Evolutionary conservation across 1,140 invertebrate genomes (phyloP).

Genomic region (Oedothorax gibbosus): DNA sequence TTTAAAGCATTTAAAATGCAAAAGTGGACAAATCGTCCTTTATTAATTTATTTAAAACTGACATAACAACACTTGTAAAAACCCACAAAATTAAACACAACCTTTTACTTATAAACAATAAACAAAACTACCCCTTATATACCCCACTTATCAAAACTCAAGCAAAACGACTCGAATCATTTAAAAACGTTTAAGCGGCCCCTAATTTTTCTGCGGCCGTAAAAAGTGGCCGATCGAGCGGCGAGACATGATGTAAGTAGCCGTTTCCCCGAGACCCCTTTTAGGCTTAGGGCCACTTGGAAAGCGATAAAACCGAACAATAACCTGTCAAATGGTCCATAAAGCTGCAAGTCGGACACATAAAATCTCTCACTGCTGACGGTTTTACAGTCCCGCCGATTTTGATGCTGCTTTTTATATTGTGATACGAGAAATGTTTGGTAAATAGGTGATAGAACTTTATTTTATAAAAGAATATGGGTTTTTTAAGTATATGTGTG

Average conservation of each 20-base stretch:
- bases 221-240: slow-evolving; percentile 26
- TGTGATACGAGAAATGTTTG: too few species aligned
- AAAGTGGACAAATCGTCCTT: too few species aligned
- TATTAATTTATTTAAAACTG: too few species aligned
- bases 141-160: background rate
- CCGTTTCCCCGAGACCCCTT: slow-evolving; percentile 5
- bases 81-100: too few species aligned
- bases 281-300: slow-evolving; percentile 50
- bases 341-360: slow-evolving; percentile 44
- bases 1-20: too few species aligned
- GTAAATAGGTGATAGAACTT: too few species aligned
- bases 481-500: too few species aligned
- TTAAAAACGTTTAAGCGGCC: slow-evolving; percentile 41
- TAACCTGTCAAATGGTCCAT: slow-evolving; percentile 58
- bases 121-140: background rate
- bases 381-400: slow-evolving; percentile 35
- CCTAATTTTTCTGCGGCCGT: slow-evolving; percentile 30
- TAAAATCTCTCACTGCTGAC: slow-evolving; percentile 55
- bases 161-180: slow-evolving; percentile 19
- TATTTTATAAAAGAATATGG: too few species aligned
- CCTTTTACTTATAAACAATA: too few species aligned
- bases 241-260: slow-evolving; percentile 49
- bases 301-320: slow-evolving; percentile 57
- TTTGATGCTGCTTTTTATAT: background rate
- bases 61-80: too few species aligned